phyloP scores from a whole-genome alignment of 1,140 invertebrate genomes.

The Apis mellifera region DNA sequence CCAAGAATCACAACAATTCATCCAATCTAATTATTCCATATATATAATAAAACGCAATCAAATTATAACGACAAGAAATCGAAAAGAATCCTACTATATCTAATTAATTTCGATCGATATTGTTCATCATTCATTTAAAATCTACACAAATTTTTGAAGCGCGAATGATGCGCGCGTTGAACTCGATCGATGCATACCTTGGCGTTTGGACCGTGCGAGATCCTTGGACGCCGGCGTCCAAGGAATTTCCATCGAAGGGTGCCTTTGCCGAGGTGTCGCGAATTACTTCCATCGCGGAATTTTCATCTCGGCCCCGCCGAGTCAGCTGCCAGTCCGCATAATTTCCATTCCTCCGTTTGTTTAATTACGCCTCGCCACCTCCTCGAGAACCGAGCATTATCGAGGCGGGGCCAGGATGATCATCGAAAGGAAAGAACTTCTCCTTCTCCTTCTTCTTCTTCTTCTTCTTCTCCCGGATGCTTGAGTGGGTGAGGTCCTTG shows the following conservation, averaged over 20 bases:
- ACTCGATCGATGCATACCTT: slow-evolving; percentile 35
- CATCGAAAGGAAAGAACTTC: neutral
- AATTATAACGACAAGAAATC: no score
- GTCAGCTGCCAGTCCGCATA: slow-evolving; percentile 39
- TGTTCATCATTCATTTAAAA: no score
- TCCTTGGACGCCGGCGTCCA: slow-evolving; percentile 32
- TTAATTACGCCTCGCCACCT: slow-evolving; percentile 44
- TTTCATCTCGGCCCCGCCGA: slow-evolving; percentile 54
- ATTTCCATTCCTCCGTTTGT: slow-evolving; percentile 61
- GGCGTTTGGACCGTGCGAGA: slow-evolving; percentile 37
- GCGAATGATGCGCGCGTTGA: neutral
- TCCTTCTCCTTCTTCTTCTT: no score
- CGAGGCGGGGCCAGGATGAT: neutral
- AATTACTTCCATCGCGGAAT: slow-evolving; percentile 59
- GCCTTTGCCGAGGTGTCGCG: slow-evolving; percentile 41
- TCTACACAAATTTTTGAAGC: no score
- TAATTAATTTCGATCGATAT: neutral
- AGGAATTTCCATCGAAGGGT: slow-evolving; percentile 64
- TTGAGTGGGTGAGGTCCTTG: neutral
- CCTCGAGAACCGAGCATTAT: neutral
- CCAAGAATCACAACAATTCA: no score
- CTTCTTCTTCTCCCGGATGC: neutral
- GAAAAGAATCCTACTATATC: no score
- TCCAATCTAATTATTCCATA: no score
- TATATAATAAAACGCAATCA: no score